Conservation (phyloP, 1,140 invertebrate genomes). For the Heliothis virescens region DNA sequence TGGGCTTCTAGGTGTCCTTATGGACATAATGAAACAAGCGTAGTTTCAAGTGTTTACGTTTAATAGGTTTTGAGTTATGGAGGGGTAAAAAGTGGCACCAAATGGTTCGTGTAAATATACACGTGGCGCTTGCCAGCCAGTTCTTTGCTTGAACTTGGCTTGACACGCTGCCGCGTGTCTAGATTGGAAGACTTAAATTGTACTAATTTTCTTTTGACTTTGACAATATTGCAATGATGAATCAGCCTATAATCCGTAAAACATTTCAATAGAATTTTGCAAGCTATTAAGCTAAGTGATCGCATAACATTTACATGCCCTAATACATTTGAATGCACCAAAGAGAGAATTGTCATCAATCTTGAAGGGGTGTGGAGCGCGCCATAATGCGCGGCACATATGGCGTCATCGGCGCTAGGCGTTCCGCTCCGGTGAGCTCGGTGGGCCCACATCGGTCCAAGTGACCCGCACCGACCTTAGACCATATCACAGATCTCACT, state of each 20-base stretch:
- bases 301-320: constrained; percentile 83
- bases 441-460: constrained; percentile 60
- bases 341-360: constrained; percentile 78
- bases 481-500: constrained; percentile 65
- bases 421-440: constrained; percentile 69
- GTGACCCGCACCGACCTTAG: constrained; percentile 77
- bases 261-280: constrained; percentile 56
- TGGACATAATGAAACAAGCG: no score
- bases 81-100: no score
- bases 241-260: neutral
- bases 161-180: no score
- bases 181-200: neutral
- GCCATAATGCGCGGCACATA: constrained; percentile 82
- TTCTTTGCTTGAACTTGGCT: no score
- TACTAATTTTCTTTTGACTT: neutral
- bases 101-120: no score
- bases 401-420: constrained; percentile 70
- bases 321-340: constrained; percentile 78
- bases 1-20: no score
- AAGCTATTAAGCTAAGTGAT: constrained; percentile 79
- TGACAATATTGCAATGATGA: neutral
- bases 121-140: no score
- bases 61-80: no score
- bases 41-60: no score
- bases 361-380: constrained; percentile 72